These are phyloP conservation scores for Tapirus indicus DNA, from an alignment of 2,797 vertebrate genomes.

Conservation along the genomic window DNA sequence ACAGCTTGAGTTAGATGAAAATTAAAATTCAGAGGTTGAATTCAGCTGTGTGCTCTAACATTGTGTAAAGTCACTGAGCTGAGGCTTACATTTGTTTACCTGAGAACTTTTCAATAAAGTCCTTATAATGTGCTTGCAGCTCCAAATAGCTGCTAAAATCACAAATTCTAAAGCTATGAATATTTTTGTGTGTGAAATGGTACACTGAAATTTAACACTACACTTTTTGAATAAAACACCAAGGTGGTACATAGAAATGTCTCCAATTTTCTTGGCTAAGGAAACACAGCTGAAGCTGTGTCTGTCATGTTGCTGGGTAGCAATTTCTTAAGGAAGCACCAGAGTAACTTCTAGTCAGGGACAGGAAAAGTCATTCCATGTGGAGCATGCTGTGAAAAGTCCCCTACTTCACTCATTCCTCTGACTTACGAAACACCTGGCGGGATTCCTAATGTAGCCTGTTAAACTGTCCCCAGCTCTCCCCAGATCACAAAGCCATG, in stretches of 20 bases:
- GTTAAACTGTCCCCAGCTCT: neutral
- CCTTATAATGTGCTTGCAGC: constrained; percentile 59
- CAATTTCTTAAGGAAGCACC: constrained; percentile 61
- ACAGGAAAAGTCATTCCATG: neutral
- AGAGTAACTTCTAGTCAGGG: constrained; percentile 14
- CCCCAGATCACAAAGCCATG: neutral
- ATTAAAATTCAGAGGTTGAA: constrained; percentile 83
- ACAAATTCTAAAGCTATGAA: constrained; percentile 79
- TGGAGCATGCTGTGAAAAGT: neutral
- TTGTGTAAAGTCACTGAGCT: constrained; percentile 77
- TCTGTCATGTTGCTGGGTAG: constrained; percentile 56
- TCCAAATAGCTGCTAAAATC: constrained; percentile 78
- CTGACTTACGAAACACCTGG: constrained; percentile 48
- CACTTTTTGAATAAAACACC: constrained; percentile 55
- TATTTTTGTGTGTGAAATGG: constrained; percentile 68
- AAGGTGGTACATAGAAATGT: constrained; percentile 21
- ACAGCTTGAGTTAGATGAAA: constrained; percentile 72
- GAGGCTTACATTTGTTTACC: constrained; percentile 78
- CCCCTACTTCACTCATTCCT: constrained; percentile 14
- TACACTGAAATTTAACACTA: constrained; percentile 76
- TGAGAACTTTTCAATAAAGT: constrained; percentile 76
- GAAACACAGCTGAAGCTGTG: constrained; percentile 69
- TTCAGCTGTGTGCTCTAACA: constrained; percentile 72
- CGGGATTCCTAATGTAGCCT: neutral
- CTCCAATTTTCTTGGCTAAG: constrained; percentile 44